phyloP scores from a whole-genome alignment of 2,113 vertebrate species.

The Boleophthalmus pectinirostris region DNA sequence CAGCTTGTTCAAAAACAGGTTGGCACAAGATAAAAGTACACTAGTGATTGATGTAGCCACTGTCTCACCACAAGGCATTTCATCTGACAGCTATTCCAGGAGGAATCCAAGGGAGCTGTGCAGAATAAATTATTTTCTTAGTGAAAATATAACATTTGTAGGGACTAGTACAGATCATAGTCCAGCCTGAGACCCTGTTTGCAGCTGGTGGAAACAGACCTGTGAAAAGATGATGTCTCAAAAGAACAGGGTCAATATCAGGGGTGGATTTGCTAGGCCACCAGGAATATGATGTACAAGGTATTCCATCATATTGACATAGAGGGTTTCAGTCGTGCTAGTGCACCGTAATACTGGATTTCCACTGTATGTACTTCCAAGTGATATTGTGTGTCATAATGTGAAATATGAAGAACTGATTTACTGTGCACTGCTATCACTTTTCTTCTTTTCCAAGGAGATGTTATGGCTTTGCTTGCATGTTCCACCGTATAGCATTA shows the following conservation, averaged over 20 bases:
- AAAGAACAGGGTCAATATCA: not conserved
- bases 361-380: not conserved
- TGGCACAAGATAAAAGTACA: conserved; percentile 30
- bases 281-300: not conserved
- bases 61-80: conserved; percentile 43
- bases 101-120: conserved; percentile 43
- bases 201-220: not conserved
- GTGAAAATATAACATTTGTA: conserved; percentile 54
- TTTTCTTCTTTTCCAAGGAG: too few species aligned
- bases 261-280: not conserved
- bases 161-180: conserved; percentile 53
- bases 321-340: not conserved
- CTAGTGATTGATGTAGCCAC: conserved; percentile 47
- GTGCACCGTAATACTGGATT: not conserved
- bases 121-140: conserved; percentile 63
- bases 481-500: too few species aligned
- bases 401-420: too few species aligned
- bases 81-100: conserved; percentile 41
- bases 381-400: too few species aligned
- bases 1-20: not conserved
- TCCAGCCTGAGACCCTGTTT: not conserved
- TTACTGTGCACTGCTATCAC: too few species aligned
- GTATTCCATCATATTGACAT: not conserved
- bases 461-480: too few species aligned
- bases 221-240: not conserved